Percentiles rank a stretch among this genome's conserved stretches.
These are phyloP conservation scores for Lasius platythorax DNA, from an alignment of 2,888 invertebrate species.

Conservation along the genomic window DNA sequence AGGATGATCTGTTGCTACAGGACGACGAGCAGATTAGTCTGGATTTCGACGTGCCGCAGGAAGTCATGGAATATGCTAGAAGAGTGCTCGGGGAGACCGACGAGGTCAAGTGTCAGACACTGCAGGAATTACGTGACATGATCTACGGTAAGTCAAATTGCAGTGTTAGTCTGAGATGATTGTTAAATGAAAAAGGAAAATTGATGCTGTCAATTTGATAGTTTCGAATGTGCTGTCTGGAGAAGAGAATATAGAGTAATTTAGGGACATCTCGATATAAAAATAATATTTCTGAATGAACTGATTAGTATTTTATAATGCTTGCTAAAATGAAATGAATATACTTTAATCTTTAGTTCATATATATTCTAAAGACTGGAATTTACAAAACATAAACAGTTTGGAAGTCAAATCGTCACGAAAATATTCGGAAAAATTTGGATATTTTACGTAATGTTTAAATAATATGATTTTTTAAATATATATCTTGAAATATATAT, in stretches of 20 bases:
- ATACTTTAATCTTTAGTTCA: too few relatives aligned
- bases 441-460: neutral
- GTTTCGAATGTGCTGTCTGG: neutral
- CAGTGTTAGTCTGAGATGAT: neutral
- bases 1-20: conserved; percentile 75
- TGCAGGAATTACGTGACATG: conserved; percentile 91
- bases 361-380: too few relatives aligned
- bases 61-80: conserved; percentile 90
- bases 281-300: neutral
- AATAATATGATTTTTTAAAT: neutral
- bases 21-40: conserved; percentile 88
- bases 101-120: conserved; percentile 89
- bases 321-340: neutral
- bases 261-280: neutral
- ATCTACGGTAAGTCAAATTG: conserved; percentile 88
- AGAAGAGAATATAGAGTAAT: neutral
- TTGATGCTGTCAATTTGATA: neutral
- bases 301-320: neutral
- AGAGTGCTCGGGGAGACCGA: conserved; percentile 91
- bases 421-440: too few relatives aligned
- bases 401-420: too few relatives aligned
- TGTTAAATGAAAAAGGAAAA: too few relatives aligned
- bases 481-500: neutral
- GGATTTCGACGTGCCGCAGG: conserved; percentile 90
- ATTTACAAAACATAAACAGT: too few relatives aligned